phyloP scores from a whole-genome alignment of 2,113 vertebrate species.

The Jaculus jaculus region DNA sequence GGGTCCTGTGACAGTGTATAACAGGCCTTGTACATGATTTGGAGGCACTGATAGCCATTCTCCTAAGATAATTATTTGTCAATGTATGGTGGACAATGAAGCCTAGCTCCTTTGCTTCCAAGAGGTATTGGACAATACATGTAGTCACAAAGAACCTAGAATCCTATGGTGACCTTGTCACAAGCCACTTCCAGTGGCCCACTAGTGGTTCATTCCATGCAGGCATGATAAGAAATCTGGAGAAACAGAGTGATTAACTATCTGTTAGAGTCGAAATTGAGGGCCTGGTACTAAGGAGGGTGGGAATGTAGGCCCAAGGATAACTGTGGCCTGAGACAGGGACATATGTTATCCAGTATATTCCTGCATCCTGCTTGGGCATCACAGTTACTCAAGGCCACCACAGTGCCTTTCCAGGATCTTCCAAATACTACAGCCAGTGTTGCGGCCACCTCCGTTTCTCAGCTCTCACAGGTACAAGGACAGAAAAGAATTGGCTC shows the following conservation, averaged over 20 bases:
- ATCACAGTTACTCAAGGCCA: background rate
- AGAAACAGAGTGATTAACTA: background rate
- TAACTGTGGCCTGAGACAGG: background rate
- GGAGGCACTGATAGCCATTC: background rate
- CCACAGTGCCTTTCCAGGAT: background rate
- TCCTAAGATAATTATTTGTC: background rate
- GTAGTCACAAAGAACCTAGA: background rate
- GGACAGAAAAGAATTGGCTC: background rate
- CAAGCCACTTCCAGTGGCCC: background rate
- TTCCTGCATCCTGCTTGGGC: background rate
- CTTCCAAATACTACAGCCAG: background rate
- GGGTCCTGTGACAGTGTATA: background rate
- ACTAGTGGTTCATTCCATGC: background rate
- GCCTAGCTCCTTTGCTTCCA: background rate
- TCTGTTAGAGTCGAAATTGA: background rate
- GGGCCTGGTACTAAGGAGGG: no score
- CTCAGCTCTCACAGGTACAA: background rate
- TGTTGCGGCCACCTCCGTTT: accelerated
- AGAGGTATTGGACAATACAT: background rate
- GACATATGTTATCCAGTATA: background rate
- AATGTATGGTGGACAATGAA: background rate
- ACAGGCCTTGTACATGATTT: background rate
- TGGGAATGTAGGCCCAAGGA: background rate
- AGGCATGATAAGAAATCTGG: background rate
- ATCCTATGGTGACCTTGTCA: background rate